Evolutionary conservation across 1,140 invertebrate genomes (phyloP), one percentile per base, ranked within the genome.

Genomic region (Musca vetustissima): DNA sequence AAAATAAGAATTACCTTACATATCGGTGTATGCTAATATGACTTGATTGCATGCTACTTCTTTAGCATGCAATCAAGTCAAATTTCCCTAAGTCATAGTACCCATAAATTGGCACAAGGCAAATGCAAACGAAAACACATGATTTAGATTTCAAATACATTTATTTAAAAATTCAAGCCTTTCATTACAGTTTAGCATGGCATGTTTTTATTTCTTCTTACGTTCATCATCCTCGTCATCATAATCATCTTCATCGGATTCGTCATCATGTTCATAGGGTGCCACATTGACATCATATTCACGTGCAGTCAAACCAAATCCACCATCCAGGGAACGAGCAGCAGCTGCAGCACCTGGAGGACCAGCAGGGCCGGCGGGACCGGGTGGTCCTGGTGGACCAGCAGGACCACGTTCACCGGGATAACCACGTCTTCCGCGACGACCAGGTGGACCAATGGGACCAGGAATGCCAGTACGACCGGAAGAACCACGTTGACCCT

Each of bases 401-500:
- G 1, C 69, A 52, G n/a, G 49, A 13, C 57, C 57, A 43, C 28
- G 28, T 61, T 36, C 28, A 11, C 57, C 57, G 11, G n/a, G 6
- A 43, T 21, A 43, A 43, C 57, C 57, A 17, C 36, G 36, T 43
- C 11, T 43, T 2, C 36, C 36, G 36, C 57, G 57, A 32, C n/a
- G 55, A 17, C 55, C 55, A 32, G 24, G 25, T 21, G 17, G 17
- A 17, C 57, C 55, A 2, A 49, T n/a, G 2, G 69, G 66, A 47
- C 71, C 71, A 32, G 61, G 65, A 7, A 65, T 43, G 3, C 69
- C 69, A 17, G 47, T 15, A 43, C 36, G 32, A 11, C 69, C 69
- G 14, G 66, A 8, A 0, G 43, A 47, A 36, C 71, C 71, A 7
- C 43, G 25, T 53, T 28, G 59, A 15, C 71, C 71, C 15, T 43